Conservation (phyloP, 2,888 invertebrate species). For the Rhorus exstirpatorius region DNA sequence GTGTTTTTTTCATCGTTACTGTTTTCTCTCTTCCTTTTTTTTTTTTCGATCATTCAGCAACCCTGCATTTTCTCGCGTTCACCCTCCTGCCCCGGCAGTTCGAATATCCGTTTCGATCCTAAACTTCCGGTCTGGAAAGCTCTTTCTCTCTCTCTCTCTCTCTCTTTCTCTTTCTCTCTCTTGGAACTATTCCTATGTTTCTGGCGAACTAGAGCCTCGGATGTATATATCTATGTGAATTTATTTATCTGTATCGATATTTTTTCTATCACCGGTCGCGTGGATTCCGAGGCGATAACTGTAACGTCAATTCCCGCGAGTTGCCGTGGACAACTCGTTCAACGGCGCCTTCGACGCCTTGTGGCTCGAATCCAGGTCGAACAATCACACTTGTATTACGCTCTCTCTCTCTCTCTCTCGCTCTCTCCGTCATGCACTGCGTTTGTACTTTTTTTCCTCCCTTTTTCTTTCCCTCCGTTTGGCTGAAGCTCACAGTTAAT, state of each 20-base stretch:
- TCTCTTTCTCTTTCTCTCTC: constrained; percentile 19
- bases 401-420: constrained; percentile 50
- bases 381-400: constrained; percentile 54
- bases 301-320: constrained; percentile 35
- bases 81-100: constrained; percentile 8
- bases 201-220: not conserved
- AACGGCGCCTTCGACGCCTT: constrained; percentile 40
- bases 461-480: constrained; percentile 18
- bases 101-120: constrained; percentile 54
- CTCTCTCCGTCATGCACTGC: constrained; percentile 35
- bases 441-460: constrained; percentile 8
- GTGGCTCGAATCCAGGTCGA: constrained; percentile 70
- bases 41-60: constrained; percentile 20
- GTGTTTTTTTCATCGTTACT: constrained; percentile 18
- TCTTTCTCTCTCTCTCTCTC: not conserved
- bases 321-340: constrained; percentile 50
- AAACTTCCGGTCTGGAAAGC: constrained; percentile 50
- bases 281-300: constrained; percentile 43
- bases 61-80: constrained; percentile 20
- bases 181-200: not conserved
- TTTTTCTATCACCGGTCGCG: constrained; percentile 51
- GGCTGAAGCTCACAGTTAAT: constrained; percentile 29
- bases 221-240: constrained; percentile 27
- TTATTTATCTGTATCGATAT: constrained; percentile 36
- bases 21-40: constrained; percentile 28